A percentile compares a stretch with the other conserved stretches of the same genome.
Conservation (phyloP, 2,113 vertebrate genomes). For the Chelonoidis abingdonii region DNA sequence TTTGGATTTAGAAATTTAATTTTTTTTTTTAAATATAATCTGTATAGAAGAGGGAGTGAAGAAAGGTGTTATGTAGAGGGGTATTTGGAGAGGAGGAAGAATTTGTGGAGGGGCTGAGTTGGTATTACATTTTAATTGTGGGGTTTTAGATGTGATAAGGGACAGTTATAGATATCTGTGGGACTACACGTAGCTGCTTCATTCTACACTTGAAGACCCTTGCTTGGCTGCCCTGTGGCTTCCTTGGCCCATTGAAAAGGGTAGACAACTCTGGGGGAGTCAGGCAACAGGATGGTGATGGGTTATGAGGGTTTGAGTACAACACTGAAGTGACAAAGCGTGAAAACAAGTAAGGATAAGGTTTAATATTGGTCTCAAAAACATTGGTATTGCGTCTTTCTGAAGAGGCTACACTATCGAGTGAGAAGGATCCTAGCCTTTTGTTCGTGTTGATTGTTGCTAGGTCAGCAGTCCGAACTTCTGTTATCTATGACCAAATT, state of each 20-base stretch:
- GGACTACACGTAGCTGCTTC: not conserved
- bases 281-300: accelerated
- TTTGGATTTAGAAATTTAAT: too few species aligned
- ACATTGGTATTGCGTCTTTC: not conserved
- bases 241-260: not conserved
- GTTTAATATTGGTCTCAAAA: accelerated
- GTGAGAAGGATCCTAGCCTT: not conserved
- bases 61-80: too few species aligned
- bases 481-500: not conserved
- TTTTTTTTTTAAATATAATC: too few species aligned
- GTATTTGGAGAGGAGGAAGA: accelerated
- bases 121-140: not conserved
- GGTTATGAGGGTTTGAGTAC: too few species aligned
- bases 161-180: not conserved
- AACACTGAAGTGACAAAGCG: not conserved
- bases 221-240: not conserved
- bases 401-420: too few species aligned
- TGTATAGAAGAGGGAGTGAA: too few species aligned
- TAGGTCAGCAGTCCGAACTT: not conserved
- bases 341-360: too few species aligned
- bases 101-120: not conserved
- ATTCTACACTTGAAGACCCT: not conserved
- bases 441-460: not conserved
- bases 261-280: accelerated
- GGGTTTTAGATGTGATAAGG: not conserved